Base-by-base conservation (phyloP, 2,888 invertebrate genomes). In the Spatulosminthurus flaviceps region DNA sequence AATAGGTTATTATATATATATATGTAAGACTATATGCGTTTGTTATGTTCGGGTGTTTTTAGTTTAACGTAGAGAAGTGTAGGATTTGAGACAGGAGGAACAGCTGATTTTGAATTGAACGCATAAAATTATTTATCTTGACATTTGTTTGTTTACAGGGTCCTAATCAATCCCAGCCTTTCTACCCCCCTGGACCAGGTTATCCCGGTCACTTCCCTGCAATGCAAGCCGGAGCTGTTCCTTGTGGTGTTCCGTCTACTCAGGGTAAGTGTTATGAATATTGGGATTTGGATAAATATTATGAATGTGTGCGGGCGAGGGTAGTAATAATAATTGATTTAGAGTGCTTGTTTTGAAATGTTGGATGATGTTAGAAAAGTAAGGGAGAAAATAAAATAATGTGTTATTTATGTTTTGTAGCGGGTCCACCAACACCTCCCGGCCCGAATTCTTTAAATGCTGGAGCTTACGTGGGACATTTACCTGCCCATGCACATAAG, bases 401-500 rank as follows among this genome's bases (percentile, higher is more conserved):
- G 19, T 77, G 78, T 70, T 51, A 71, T 41, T 71, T 28, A 22
- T 79, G 70, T 74, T 13, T 16, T 28, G 22, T 43, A 64, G 26
- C 67, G 70, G 82, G 83, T 64, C 81, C 83, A 24, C 42, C 80
- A 13, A 80, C 83, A 24, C 42, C 80, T 11, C 81, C 77, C 41
- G 77, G 73, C 71, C 71, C 70, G 9, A 81, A 80, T 70, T 76
- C 80, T 5, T 78, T 84, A 76, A 82, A 81, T 24, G 78, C 77
- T 51, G 81, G 81, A 67, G 76, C 80, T 13, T 84, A 83, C 70
- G 76, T 77, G 19, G 81, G 81, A 24, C 79, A 81, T 24, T 70
- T 84, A 61, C 83, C 83, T 51, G 69, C 80, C 42, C 81, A 82
- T 80, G 81, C 83, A 75, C 92, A 92, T 87, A 93, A 94, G 87